Evolutionary conservation across 2,113 vertebrate genomes (phyloP).

Genomic region (Pangasianodon hypophthalmus): DNA sequence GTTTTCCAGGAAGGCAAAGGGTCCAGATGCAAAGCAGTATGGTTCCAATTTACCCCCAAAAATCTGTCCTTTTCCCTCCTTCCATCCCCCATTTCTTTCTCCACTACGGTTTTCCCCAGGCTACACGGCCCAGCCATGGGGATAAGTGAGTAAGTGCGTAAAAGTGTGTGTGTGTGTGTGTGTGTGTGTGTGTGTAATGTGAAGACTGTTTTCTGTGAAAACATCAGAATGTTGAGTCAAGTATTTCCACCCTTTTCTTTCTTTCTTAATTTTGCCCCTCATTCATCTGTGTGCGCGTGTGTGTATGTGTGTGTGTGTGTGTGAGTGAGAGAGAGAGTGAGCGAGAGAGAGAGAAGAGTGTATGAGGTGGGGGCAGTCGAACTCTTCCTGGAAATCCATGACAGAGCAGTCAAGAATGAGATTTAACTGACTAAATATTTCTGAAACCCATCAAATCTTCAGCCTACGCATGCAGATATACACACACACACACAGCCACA

Average conservation of each 20-base stretch:
- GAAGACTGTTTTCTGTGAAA: slow-evolving; percentile 36
- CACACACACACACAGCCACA: neutral
- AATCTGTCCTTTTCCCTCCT: slow-evolving; percentile 14
- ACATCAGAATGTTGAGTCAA: slow-evolving; percentile 13
- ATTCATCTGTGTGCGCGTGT: slow-evolving; percentile 9
- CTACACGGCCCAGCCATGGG: neutral
- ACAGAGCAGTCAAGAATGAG: slow-evolving; percentile 67
- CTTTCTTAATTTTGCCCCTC: neutral
- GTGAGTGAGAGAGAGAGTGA: neutral
- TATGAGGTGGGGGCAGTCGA: slow-evolving; percentile 3
- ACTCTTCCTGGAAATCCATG: slow-evolving; percentile 69
- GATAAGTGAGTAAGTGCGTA: neutral
- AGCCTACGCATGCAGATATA: slow-evolving; percentile 13
- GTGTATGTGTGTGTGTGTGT: slow-evolving; percentile 41
- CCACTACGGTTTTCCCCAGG: neutral
- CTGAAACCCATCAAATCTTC: slow-evolving; percentile 37
- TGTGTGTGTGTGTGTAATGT: slow-evolving; percentile 46
- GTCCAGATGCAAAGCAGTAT: slow-evolving; percentile 51
- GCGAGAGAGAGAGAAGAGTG: neutral
- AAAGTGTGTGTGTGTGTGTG: slow-evolving; percentile 35
- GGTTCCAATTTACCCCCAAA: slow-evolving; percentile 57
- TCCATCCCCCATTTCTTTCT: neutral
- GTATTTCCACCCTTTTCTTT: slow-evolving; percentile 21
- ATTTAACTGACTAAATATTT: slow-evolving; percentile 65
- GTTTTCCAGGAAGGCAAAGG: slow-evolving; percentile 51